Evolutionary conservation across 2,888 invertebrate genomes (phyloP), one percentile per base, ranked within the genome.

Genomic region (Entomobrya multifasciata): DNA sequence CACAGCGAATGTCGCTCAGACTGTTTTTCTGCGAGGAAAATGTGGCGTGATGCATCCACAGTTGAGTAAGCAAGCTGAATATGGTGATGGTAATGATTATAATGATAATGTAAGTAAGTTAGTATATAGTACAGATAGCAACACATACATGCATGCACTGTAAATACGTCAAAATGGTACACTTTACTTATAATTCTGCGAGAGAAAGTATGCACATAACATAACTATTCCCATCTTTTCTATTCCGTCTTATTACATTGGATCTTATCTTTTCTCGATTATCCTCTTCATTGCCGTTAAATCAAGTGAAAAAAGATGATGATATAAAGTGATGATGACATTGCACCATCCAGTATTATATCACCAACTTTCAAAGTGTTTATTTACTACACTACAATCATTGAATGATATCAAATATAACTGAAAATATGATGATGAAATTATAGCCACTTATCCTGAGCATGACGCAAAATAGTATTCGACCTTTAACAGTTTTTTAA

Each of bases 11-110:
- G 36, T 36, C 4, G 36, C 8, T 36, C 5, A 20, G 67, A 22
- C 8, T 44, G 65, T 47, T n/a, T 44, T 44, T 67, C 20, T 41
- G 4, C 20, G 36, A 10, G 41, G 44, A 67, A 20, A 44, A 67
- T 67, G 67, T 67, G 44, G 67, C 22, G 17, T 22, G 22, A 47
- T 44, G 41, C 67, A 44, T 47, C 10, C 67, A 67, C 67, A 47
- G 67, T 67, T 67, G 67, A 67, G 67, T 67, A 67, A 67, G 67
- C 67, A 67, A 67, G 44, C 25, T 65, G 67, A 44, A 47, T 67
- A 67, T 67, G 44, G 20, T 47, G 67, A 67, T 67, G 13, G 47
- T 41, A 47, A 67, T 44, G 67, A 44, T 13, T 41, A n/a, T 47
- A 41, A 44, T 65, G 20, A 65, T 11, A 52, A 15, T 41, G 15